Percentiles rank a stretch among this genome's conserved stretches.
Evolutionary conservation across 1,140 invertebrate genomes (phyloP).

Genomic region (Capitella teleta): DNA sequence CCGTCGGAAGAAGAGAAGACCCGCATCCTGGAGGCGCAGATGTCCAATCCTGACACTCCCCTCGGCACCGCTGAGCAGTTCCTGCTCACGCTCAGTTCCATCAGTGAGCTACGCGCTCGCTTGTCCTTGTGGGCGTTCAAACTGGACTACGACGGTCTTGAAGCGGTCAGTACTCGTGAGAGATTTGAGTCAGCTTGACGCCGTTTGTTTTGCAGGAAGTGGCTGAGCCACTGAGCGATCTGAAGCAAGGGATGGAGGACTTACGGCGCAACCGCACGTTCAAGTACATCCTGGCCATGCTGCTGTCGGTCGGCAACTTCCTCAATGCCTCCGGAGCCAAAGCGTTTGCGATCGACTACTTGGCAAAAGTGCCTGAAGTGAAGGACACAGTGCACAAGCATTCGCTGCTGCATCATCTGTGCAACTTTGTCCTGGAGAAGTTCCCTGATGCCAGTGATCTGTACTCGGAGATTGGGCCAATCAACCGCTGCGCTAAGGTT

Average conservation of each 20-base stretch:
- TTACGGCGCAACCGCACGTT: slow-evolving; percentile 72
- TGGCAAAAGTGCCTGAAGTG: slow-evolving; percentile 95
- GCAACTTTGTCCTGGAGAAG: slow-evolving; percentile 93
- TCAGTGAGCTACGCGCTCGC: slow-evolving; percentile 86
- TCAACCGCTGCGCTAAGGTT: slow-evolving; percentile 59
- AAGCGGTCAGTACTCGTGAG: background rate
- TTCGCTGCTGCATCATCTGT: slow-evolving; percentile 90
- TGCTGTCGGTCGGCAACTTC: slow-evolving; percentile 92
- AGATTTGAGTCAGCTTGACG: no score
- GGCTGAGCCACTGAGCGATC: slow-evolving; percentile 93
- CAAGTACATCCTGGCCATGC: slow-evolving; percentile 79
- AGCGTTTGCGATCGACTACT: slow-evolving; percentile 96
- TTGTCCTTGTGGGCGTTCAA: slow-evolving; percentile 97
- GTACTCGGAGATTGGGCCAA: slow-evolving; percentile 74
- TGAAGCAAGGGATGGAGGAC: slow-evolving; percentile 89
- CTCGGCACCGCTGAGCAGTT: slow-evolving; percentile 97
- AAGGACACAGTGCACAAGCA: slow-evolving; percentile 99
- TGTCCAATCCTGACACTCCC: slow-evolving; percentile 84
- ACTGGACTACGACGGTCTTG: slow-evolving; percentile 83
- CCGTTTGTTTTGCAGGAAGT: slow-evolving; percentile 88
- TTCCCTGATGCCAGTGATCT: slow-evolving; percentile 84
- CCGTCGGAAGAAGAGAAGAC: slow-evolving; percentile 92
- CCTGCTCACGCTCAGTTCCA: slow-evolving; percentile 84
- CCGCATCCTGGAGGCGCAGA: slow-evolving; percentile 91
- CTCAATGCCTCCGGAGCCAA: slow-evolving; percentile 73